Evolutionary conservation across 2,888 invertebrate species (phyloP).

Genomic region (Sycophila texana): DNA sequence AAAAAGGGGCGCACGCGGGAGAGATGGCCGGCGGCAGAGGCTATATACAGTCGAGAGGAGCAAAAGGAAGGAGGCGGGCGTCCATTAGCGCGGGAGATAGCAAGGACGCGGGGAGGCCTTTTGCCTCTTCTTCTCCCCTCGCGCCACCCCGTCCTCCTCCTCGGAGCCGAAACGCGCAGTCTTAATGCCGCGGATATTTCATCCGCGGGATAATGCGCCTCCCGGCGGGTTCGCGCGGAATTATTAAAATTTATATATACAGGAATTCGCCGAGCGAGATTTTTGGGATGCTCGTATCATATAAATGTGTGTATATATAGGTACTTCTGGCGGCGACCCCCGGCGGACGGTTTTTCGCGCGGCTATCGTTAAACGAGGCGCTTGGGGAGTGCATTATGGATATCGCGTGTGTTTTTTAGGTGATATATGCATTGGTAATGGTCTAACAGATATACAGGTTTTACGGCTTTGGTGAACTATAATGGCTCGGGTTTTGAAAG

Average conservation of each 20-base stretch:
- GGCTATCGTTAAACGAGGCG: too few relatives aligned
- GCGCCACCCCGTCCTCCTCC: neutral
- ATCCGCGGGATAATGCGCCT: constrained; percentile 48
- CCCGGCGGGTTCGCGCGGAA: constrained; percentile 18
- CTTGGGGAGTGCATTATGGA: too few relatives aligned
- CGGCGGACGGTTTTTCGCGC: too few relatives aligned
- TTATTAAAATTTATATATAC: constrained; percentile 56
- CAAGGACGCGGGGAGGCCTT: constrained; percentile 59
- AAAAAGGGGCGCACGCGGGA: neutral
- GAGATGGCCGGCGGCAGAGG: neutral
- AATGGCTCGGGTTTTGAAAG: too few relatives aligned
- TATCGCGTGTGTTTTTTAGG: too few relatives aligned
- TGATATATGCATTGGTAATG: too few relatives aligned
- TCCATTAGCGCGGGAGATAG: constrained; percentile 65
- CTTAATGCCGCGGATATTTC: constrained; percentile 55
- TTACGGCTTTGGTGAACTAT: too few relatives aligned
- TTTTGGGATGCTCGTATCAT: neutral
- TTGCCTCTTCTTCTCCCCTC: constrained; percentile 9
- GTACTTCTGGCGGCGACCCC: too few relatives aligned
- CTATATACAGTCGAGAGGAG: neutral
- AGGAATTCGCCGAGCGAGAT: constrained; percentile 3
- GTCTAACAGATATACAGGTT: too few relatives aligned
- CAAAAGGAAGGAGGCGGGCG: constrained; percentile 46
- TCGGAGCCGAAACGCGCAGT: constrained; percentile 21
- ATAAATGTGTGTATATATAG: too few relatives aligned